A percentile compares a stretch with the other conserved stretches of the same genome.
phyloP scores from a whole-genome alignment of 2,113 vertebrate genomes.

The Pagrus major region DNA sequence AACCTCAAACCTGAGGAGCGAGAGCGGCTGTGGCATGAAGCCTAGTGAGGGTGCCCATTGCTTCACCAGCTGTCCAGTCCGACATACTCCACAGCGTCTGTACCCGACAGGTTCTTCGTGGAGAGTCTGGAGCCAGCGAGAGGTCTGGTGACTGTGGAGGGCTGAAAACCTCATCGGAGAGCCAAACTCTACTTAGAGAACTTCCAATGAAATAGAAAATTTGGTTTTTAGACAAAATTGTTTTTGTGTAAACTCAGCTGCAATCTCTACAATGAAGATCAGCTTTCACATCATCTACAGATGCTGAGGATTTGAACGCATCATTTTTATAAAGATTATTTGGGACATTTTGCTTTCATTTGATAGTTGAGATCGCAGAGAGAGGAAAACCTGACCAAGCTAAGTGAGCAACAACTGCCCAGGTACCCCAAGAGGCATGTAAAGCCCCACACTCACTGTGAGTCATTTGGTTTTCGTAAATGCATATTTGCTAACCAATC shows the following conservation, averaged over 20 bases:
- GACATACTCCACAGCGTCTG: constrained; percentile 52
- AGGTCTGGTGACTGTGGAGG: constrained; percentile 32
- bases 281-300: not conserved
- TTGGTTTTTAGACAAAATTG: not conserved
- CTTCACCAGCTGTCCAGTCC: constrained; percentile 74
- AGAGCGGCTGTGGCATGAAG: constrained; percentile 51
- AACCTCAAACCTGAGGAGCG: constrained; percentile 57
- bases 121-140: constrained; percentile 46
- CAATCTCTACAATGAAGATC: not conserved
- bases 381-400: not conserved
- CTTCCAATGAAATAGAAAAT: constrained; percentile 30
- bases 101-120: constrained; percentile 47
- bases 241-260: not conserved
- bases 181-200: constrained; percentile 27
- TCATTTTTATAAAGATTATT: not conserved
- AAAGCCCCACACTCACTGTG: not conserved
- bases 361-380: not conserved
- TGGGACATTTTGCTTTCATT: not conserved
- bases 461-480: not conserved
- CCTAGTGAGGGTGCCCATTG: constrained; percentile 58
- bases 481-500: not conserved
- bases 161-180: constrained; percentile 13
- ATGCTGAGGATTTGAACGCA: not conserved
- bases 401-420: not conserved
- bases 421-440: not conserved